Conservation (phyloP, 2,888 invertebrate species). For the Bellardia pandia region DNA sequence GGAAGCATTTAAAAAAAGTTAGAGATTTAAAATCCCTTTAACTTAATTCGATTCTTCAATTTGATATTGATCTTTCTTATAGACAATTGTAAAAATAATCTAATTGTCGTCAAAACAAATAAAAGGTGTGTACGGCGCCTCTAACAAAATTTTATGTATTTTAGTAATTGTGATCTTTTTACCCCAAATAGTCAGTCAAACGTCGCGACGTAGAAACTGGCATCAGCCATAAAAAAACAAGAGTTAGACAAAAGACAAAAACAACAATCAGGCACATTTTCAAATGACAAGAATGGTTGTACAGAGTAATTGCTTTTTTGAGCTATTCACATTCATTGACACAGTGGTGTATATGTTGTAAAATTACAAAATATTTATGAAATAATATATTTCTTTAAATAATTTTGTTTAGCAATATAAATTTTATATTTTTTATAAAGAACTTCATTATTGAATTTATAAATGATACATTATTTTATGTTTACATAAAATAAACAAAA, state of each 20-base stretch:
- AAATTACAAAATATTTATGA: neutral
- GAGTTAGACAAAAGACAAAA: constrained; percentile 1
- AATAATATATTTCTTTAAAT: too few relatives aligned
- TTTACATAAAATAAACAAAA: neutral
- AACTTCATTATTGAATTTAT: neutral
- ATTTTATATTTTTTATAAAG: neutral
- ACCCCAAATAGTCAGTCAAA: constrained; percentile 14
- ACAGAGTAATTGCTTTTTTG: constrained; percentile 36
- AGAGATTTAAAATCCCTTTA: neutral
- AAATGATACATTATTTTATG: neutral
- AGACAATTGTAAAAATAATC: constrained; percentile 26
- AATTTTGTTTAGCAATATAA: neutral
- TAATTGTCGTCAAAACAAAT: constrained; percentile 16
- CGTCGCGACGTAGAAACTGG: constrained; percentile 30
- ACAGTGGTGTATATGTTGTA: neutral
- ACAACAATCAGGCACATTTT: constrained; percentile 20
- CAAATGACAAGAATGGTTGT: constrained; percentile 31
- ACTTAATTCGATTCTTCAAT: neutral
- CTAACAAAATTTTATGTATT: constrained; percentile 11
- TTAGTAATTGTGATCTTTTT: constrained; percentile 28
- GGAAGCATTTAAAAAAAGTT: neutral
- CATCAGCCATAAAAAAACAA: constrained; percentile 20
- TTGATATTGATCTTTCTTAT: constrained; percentile 6
- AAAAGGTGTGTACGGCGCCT: constrained; percentile 46
- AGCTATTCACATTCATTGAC: constrained; percentile 3